Conservation (phyloP, 2,888 invertebrate species). For the Yponomeuta evonymella region DNA sequence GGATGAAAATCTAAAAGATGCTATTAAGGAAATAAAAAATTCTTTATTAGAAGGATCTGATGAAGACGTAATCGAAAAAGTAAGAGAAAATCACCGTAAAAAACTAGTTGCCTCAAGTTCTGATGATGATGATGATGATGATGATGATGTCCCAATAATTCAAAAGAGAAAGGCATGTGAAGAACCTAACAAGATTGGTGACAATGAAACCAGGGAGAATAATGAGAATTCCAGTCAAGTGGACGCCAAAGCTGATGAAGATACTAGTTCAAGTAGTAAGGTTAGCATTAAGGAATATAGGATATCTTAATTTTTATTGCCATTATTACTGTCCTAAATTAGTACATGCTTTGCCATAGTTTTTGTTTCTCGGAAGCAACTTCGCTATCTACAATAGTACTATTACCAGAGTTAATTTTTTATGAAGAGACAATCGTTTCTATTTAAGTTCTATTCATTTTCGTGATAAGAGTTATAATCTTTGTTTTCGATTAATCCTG, state of each 20-base stretch:
- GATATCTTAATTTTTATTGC: constrained; percentile 15
- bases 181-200: constrained; percentile 19
- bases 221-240: constrained; percentile 25
- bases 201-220: constrained; percentile 17
- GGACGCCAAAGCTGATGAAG: constrained; percentile 31
- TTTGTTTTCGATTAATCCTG: not conserved
- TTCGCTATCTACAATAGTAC: not conserved
- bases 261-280: constrained; percentile 51
- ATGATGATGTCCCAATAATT: constrained; percentile 26
- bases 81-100: constrained; percentile 17
- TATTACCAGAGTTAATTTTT: not conserved
- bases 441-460: too few species aligned
- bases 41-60: constrained; percentile 34
- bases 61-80: constrained; percentile 31
- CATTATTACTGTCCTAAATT: not conserved
- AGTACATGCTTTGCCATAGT: not conserved
- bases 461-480: not conserved
- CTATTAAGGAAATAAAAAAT: constrained; percentile 41
- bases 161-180: constrained; percentile 20
- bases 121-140: constrained; percentile 23
- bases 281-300: constrained; percentile 42
- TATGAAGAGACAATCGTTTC: not conserved
- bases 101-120: constrained; percentile 24
- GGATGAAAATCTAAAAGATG: constrained; percentile 43
- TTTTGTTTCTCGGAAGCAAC: not conserved